These are phyloP conservation scores for Psilopsiagon aymara DNA, from an alignment of 2,113 vertebrate species.

Conservation along the genomic window DNA sequence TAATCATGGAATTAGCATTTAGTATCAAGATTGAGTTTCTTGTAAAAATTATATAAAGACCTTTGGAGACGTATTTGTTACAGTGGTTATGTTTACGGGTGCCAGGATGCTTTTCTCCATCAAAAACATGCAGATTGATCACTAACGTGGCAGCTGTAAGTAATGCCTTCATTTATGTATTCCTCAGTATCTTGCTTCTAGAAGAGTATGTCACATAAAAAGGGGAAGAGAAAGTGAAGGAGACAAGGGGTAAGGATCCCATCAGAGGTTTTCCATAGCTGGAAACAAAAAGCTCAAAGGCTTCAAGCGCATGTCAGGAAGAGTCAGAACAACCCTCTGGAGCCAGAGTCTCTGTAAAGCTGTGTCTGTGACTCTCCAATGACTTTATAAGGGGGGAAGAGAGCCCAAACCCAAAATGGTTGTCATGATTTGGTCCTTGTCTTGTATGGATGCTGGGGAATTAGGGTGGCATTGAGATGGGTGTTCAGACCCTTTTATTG, in stretches of 20 bases:
- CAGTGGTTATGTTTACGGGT: background rate
- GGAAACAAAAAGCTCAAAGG: background rate
- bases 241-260: background rate
- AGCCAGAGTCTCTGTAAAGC: background rate
- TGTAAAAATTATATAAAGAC: background rate
- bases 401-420: accelerated
- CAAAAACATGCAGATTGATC: background rate
- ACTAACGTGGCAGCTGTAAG: background rate
- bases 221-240: background rate
- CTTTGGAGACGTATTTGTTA: background rate
- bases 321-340: background rate
- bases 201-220: background rate
- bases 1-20: background rate
- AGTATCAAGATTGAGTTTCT: background rate
- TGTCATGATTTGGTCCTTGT: background rate
- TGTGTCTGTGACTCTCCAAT: background rate
- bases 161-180: background rate
- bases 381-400: background rate
- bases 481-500: background rate
- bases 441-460: background rate
- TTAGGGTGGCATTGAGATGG: background rate
- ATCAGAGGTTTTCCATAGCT: background rate
- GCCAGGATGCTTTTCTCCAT: background rate
- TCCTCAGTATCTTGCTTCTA: background rate
- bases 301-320: background rate